phyloP scores from a whole-genome alignment of 2,888 invertebrate genomes.

The Cephus nigrinus region DNA sequence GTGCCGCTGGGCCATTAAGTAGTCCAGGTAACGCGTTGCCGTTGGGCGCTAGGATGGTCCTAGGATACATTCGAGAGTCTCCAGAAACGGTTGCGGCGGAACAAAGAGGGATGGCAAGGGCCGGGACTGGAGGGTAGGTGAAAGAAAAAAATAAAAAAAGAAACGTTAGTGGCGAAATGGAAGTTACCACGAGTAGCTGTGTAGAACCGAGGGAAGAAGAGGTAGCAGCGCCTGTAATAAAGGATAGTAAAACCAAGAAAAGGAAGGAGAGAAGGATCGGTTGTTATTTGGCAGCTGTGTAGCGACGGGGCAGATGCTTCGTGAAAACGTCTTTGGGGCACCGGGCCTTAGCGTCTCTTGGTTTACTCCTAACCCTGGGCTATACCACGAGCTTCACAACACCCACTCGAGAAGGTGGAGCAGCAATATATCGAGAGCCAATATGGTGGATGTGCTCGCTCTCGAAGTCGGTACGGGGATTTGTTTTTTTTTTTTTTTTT shows the following conservation, averaged over 20 bases:
- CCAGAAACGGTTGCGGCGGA: conserved; percentile 1
- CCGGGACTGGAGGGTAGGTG: background rate
- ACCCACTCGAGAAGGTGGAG: background rate
- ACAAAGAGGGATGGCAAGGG: conserved; percentile 2
- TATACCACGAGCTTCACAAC: background rate
- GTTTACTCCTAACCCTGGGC: background rate
- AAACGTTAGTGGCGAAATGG: conserved; percentile 12
- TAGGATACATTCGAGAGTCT: background rate
- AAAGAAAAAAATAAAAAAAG: conserved; percentile 8
- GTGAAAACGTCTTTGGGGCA: conserved; percentile 56
- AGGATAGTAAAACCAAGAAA: conserved; percentile 11
- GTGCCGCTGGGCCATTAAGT: background rate
- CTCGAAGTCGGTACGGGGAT: background rate
- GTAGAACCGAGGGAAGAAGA: conserved; percentile 3
- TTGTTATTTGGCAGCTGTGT: conserved; percentile 57
- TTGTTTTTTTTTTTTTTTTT: background rate
- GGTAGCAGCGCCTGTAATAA: conserved; percentile 6
- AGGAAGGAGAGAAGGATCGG: conserved; percentile 27
- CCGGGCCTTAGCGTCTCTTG: conserved; percentile 14
- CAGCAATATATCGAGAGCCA: background rate
- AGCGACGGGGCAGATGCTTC: conserved; percentile 58
- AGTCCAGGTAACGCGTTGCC: background rate
- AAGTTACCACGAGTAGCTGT: background rate
- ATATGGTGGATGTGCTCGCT: background rate
- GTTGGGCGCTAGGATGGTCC: background rate